A percentile compares a stretch with the other conserved stretches of the same genome.
Conservation (phyloP, 2,113 vertebrate genomes). For the Anguilla japonica region DNA sequence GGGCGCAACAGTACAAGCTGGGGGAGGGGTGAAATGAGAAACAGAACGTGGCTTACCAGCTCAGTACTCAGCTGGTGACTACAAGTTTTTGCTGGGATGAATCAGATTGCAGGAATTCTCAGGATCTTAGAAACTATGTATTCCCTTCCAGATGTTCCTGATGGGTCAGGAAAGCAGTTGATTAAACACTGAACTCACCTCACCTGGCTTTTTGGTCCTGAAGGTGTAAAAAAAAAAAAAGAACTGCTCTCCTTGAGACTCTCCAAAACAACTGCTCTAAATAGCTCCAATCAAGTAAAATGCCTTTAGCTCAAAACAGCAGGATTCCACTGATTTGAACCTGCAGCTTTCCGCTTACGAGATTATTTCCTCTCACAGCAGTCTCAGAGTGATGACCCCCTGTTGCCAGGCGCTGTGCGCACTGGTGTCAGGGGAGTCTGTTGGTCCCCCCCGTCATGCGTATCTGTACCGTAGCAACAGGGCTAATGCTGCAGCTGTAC, state of each 20-base stretch:
- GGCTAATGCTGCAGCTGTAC: neutral
- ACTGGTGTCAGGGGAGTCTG: neutral
- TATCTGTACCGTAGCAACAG: neutral
- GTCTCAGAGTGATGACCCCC: neutral
- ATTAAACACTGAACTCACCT: too few relatives aligned
- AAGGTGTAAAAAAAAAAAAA: too few relatives aligned
- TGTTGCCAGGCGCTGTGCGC: neutral
- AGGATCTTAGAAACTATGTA: neutral
- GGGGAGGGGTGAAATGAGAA: neutral
- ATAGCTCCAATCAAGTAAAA: neutral
- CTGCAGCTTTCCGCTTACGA: neutral
- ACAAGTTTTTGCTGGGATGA: too few relatives aligned
- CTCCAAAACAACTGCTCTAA: too few relatives aligned
- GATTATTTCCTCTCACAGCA: neutral
- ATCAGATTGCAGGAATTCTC: neutral
- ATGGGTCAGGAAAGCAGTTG: too few relatives aligned
- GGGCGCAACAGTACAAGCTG: neutral
- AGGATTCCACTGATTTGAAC: neutral
- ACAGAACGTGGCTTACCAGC: neutral
- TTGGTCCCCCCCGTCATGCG: slow-evolving; percentile 1
- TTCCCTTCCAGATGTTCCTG: too few relatives aligned
- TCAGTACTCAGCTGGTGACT: too few relatives aligned
- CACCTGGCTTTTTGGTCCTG: too few relatives aligned
- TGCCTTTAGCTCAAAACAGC: neutral
- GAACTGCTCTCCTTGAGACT: too few relatives aligned